These are phyloP conservation scores for Dipus sagitta DNA, from an alignment of 2,797 vertebrate species.

Conservation along the genomic window DNA sequence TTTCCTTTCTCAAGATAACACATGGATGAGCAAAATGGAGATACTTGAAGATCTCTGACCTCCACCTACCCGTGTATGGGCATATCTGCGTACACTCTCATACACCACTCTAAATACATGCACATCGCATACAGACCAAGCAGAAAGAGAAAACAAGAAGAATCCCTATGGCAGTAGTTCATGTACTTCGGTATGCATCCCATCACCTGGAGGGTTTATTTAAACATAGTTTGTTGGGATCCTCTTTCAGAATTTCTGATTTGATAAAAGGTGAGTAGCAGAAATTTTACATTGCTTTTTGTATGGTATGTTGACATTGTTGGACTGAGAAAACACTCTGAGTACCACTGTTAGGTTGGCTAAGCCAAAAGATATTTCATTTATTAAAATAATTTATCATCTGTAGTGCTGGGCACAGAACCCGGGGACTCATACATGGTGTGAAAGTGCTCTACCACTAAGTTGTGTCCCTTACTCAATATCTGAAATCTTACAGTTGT, in stretches of 20 bases:
- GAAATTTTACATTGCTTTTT: constrained; percentile 1
- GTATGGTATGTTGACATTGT: neutral
- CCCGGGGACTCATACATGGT: no score
- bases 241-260: neutral
- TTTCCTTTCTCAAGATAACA: no score
- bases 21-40: no score
- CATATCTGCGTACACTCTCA: no score
- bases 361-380: neutral
- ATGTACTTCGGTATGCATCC: neutral
- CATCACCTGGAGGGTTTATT: neutral
- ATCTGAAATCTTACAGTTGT: constrained; percentile 1
- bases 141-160: no score
- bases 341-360: neutral
- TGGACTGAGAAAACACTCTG: constrained; percentile 1
- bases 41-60: no score
- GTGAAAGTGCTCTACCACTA: neutral
- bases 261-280: neutral
- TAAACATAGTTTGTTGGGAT: neutral
- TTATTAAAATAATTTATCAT: no score
- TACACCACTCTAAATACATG: no score
- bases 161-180: neutral
- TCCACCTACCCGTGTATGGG: no score
- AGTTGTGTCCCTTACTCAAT: no score
- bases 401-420: neutral
- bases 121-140: no score